These are phyloP conservation scores for Emydura subglobosa DNA, from an alignment of 2,113 vertebrate genomes.

Conservation along the genomic window DNA sequence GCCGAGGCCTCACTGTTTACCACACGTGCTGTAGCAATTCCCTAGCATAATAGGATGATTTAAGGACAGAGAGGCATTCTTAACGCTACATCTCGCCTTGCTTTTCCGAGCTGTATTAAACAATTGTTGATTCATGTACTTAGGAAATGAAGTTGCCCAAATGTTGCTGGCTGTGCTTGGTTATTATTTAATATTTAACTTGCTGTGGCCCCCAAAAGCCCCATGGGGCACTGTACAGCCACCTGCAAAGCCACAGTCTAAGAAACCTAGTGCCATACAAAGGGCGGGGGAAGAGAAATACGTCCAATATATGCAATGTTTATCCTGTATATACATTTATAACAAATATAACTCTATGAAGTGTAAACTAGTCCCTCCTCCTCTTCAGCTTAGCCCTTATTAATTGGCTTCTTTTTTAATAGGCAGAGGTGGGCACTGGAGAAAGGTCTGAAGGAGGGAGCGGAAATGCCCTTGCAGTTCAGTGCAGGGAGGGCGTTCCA, in stretches of 20 bases:
- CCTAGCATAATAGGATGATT: not conserved
- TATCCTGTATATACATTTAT: not conserved
- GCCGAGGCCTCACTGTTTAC: not conserved
- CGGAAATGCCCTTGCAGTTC: fast-evolving
- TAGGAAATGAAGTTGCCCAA: not conserved
- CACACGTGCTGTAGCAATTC: not conserved
- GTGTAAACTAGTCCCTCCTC: not conserved
- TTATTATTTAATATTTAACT: fast-evolving
- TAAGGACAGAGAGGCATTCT: not conserved
- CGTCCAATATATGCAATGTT: not conserved
- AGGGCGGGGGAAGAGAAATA: not conserved
- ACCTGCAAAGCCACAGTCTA: not conserved
- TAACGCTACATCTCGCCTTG: not conserved
- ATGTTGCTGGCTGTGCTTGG: not conserved
- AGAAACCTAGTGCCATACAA: not conserved
- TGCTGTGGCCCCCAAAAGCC: not conserved
- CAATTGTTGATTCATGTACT: slow-evolving; percentile 2
- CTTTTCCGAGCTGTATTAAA: not conserved
- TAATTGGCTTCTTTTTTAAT: not conserved
- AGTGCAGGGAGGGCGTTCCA: not conserved
- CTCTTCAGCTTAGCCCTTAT: not conserved
- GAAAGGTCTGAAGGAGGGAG: not conserved
- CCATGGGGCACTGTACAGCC: fast-evolving
- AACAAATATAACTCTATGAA: not conserved
- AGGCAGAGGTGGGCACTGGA: no score